Evolutionary conservation across 2,113 vertebrate species (phyloP).

Genomic region (Motacilla tschutschensis): DNA sequence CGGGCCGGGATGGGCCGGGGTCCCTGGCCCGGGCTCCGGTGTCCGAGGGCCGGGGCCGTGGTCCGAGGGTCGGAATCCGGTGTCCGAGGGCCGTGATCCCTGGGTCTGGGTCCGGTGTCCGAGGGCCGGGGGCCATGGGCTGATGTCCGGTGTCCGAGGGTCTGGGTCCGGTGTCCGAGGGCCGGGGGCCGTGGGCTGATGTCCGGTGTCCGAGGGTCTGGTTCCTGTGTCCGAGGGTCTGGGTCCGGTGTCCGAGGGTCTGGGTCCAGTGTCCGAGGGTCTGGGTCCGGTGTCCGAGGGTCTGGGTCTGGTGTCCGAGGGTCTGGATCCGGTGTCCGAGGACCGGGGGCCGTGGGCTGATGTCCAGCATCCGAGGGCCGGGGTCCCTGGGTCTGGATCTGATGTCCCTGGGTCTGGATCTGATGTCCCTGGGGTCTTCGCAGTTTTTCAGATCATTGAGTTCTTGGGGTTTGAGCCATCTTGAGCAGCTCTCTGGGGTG

Average conservation of each 20-base stretch:
- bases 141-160: too few relatives aligned
- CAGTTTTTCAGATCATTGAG: not conserved
- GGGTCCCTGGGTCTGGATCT: accelerated
- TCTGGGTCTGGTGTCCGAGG: accelerated
- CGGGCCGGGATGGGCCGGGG: not conserved
- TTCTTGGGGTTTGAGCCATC: not conserved
- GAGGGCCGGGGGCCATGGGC: not conserved
- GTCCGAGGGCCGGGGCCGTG: not conserved
- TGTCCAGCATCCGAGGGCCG: too few relatives aligned
- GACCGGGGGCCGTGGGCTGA: not conserved
- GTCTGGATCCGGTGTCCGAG: not conserved
- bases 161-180: not conserved
- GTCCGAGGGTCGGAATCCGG: too few relatives aligned
- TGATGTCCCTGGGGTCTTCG: accelerated
- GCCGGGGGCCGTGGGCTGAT: too few relatives aligned
- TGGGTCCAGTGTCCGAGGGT: too few relatives aligned
- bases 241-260: not conserved
- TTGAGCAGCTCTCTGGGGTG: not conserved
- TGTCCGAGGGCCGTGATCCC: accelerated
- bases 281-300: not conserved
- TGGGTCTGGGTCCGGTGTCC: not conserved
- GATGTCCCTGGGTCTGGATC: accelerated
- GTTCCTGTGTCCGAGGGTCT: too few relatives aligned
- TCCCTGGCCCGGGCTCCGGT: too few relatives aligned
- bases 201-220: accelerated